Evolutionary conservation across 2,888 invertebrate genomes (phyloP), one percentile per base, ranked within the genome.

Genomic region (Drosophila putrida): DNA sequence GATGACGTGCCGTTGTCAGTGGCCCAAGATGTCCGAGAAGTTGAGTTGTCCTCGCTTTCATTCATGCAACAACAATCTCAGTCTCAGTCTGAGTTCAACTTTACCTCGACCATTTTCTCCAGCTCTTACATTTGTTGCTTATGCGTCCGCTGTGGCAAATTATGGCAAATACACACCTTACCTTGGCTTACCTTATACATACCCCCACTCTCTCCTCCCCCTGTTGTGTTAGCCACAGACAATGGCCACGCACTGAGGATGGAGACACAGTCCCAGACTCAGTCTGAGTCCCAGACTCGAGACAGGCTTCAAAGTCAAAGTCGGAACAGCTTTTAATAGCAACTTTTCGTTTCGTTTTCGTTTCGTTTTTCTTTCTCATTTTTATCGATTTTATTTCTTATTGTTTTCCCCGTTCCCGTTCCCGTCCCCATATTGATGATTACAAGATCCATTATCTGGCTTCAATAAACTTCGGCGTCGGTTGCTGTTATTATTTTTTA

Each of bases 121-220:
- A 27, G 55, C 65, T 43, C 35, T 51, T 58, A 47, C 64, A 64
- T 53, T 70, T 69, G 73, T 72, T 73, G 67, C 80, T 63, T 67
- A 66, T 78, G 84, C 82, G 80, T 89, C 78, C 80, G 82, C 78
- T 88, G 82, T 89, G 90, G 88, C 88, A 90, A 90, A 90, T 90
- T 90, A 90, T 90, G 89, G 86, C 88, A 88, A 88, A 89, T 89
- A 90, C 90, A 90, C 90, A 90, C 90, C 90, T 90, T 87, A 69
- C 67, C 36, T 65, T 73, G 38, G 50, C 53, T 31, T 35, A 53
- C 54, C 65, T 65, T 61, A 49, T 50, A 20, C 39, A n/a, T 51
- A 44, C 15, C 20, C 44, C 15, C 10, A 33, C 27, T 4, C 35
- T 20, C 11, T 20, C 46, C 13, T 2, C 8, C 28, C 31, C 13